Base-by-base conservation (phyloP, 2,888 invertebrate genomes). In the Drosophila cracens region DNA sequence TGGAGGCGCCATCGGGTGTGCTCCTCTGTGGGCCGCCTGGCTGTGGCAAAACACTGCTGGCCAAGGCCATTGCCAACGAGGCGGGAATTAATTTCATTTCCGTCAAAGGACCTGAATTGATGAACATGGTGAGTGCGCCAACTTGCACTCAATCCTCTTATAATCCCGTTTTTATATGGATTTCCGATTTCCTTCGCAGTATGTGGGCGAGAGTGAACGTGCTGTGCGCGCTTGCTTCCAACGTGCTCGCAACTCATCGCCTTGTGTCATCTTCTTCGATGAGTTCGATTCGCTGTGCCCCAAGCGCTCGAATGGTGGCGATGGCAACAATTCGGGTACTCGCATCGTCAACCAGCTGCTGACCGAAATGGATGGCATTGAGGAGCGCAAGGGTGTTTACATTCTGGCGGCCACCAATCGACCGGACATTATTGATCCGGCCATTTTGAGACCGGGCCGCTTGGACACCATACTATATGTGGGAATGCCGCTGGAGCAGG, bases 261-360 rank as follows among this genome's bases (percentile, higher is more conserved):
- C 99, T 0, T 99, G 99, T 92, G 98, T 99, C 4, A 99, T 99
- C 92, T 99, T 99, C 94, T 99, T 99, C 91, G 99, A 99, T 92
- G 99, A 99, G 93, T 95, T 99, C 76, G 99, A 99, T 93, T 97
- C 99, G 0, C 93, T 99, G 36, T 99, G 99, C 92, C 98, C 99
- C 0, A 96, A 97, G 86, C 94, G 99, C 90, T 96, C 96, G 8
- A 96, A 97, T 49, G 89, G 88, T 13, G 95, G 95, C 71, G 96
- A 94, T 85, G 96, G 92, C 93, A 95, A 95, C 84, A 96, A 96
- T 4, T 95, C 96, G 0, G 96, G 96, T 0, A 95, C 95, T 89
- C 95, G 99, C 36, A 97, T 99, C 18, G 99, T 99, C 0, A 99
- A 99, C 93, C 99, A 99, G 93, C 94, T 99, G 93, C 94, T 99